Percentiles rank a stretch among this genome's conserved stretches.
Evolutionary conservation across 2,888 invertebrate species (phyloP).

Genomic region (Isoperla grammatica): DNA sequence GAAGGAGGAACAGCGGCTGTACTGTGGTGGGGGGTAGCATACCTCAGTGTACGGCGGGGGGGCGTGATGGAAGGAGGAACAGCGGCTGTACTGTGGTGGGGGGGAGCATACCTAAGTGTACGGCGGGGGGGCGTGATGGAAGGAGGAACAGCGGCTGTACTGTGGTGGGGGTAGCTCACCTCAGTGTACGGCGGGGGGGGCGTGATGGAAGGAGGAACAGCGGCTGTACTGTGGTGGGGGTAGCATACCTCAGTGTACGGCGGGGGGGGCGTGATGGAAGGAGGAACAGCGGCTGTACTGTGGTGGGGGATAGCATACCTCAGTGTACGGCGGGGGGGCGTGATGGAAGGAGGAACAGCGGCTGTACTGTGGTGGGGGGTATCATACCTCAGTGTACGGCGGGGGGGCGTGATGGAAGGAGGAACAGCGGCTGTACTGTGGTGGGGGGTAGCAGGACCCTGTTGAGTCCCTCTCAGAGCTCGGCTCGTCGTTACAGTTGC

Average conservation of each 20-base stretch:
- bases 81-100: conserved; percentile 78
- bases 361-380: conserved; percentile 78
- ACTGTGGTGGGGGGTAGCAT: too few species aligned
- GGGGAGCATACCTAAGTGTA: conserved; percentile 77
- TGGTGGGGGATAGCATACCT: too few species aligned
- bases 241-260: conserved; percentile 76
- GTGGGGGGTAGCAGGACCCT: conserved; percentile 75
- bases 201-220: conserved; percentile 75
- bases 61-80: conserved; percentile 74
- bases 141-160: conserved; percentile 77
- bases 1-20: too few species aligned
- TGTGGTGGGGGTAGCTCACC: conserved; percentile 80
- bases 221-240: conserved; percentile 74
- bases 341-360: conserved; percentile 78
- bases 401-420: conserved; percentile 79
- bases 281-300: too few species aligned
- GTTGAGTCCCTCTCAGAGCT: conserved; percentile 72
- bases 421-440: conserved; percentile 77
- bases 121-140: conserved; percentile 76
- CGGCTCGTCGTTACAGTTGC: conserved; percentile 46
- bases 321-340: conserved; percentile 78
- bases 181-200: conserved; percentile 79
- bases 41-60: conserved; percentile 85
- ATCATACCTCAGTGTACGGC: conserved; percentile 76
- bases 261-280: too few species aligned